Percentiles rank a stretch among this genome's conserved stretches.
These are phyloP conservation scores for Porites cylindrica DNA, from an alignment of 92 coral and sea anemone species.

Conservation along the genomic window DNA sequence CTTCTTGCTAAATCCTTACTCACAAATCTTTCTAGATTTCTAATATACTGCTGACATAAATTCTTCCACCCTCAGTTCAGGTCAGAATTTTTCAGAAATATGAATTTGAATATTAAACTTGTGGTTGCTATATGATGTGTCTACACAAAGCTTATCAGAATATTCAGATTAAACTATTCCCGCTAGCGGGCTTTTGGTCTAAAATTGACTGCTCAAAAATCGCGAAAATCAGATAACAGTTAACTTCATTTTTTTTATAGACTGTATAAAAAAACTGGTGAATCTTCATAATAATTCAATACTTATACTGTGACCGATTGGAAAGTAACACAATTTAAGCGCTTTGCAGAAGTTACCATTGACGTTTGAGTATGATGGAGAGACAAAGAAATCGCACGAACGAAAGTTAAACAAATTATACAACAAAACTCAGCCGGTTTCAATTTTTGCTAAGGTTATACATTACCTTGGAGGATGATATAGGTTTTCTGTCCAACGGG, in stretches of 20 bases:
- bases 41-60: too few species aligned
- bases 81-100: background rate
- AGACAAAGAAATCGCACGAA: background rate
- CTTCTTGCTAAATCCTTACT: too few species aligned
- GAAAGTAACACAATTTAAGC: background rate
- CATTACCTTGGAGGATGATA: slow-evolving; percentile 90
- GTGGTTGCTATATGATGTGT: too few species aligned
- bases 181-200: background rate
- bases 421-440: too few species aligned
- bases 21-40: too few species aligned
- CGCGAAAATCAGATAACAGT: slow-evolving; percentile 1
- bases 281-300: background rate
- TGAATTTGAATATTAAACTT: background rate
- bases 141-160: background rate
- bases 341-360: background rate
- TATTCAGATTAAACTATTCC: background rate
- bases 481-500: slow-evolving; percentile 95
- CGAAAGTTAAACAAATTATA: background rate
- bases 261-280: background rate
- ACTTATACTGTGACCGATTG: background rate
- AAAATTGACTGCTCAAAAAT: background rate
- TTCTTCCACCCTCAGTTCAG: too few species aligned
- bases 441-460: background rate
- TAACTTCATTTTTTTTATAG: background rate
- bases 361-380: background rate